Evolutionary conservation across 2,113 vertebrate genomes (phyloP), one percentile per base, ranked within the genome.

Genomic region (Pollimyrus isidori): DNA sequence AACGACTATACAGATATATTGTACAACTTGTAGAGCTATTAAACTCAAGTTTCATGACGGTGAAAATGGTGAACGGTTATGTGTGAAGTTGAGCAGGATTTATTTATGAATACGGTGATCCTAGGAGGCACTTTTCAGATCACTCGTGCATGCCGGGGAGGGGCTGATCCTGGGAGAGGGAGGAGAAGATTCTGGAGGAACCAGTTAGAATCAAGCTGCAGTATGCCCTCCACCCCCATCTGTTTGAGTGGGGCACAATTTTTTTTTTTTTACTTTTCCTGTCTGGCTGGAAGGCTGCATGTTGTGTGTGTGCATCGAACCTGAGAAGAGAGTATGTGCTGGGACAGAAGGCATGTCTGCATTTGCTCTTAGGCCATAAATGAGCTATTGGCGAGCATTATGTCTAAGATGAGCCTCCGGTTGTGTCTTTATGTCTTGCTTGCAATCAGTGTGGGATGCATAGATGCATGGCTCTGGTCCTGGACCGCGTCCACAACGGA

Each of bases 351-450:
- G 95, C 93, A 94, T 95, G 95, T 94, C 91, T 88, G 91, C 93
- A 92, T 69, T 92, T 95, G 93, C 73, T 85, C 92, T 93, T 69
- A 89, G 90, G 90, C 83, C 58, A 92, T 87, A 2, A 89, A 91
- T 88, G 91, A 58, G 86, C 42, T 62, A 87, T 45, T 91, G 90
- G 89, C 93, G 93, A 89, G 65, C 92, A 89, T 89, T 88, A 94
- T 95, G 93, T 91, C 93, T 73, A 92, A 90, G 0, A 92, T 93
- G 87, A 92, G 90, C 88, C 92, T 82, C 88, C 2, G 50, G 62
- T n/a, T 93, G 90, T 90, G 92, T 45, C 87, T 96, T 92, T 91
- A 95, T 90, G 87, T 96, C 89, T 90, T 97, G 89, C 87, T 95
- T 84, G 92, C 91, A 90, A 88, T 95, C n/a, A 95, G 90, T 90